Base-by-base conservation (phyloP, 2,888 invertebrate species). In the Apotomis capreana region DNA sequence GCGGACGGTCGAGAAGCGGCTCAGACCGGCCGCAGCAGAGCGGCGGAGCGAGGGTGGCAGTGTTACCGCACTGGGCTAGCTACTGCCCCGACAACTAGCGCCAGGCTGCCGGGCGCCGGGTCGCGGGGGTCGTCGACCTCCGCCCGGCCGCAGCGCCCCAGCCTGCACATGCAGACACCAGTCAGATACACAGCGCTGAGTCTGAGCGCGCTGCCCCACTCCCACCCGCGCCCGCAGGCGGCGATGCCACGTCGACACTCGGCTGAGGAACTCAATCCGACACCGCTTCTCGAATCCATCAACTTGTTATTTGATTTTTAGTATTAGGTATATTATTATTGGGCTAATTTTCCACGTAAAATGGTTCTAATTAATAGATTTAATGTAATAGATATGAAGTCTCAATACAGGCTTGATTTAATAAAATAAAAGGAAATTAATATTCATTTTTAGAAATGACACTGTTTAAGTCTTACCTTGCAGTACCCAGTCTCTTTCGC, bases 401-500 rank as follows among this genome's bases (percentile, higher is more conserved):
- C n/a, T 57, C 15, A 60, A 44, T 49, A 61, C 15, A 46, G 61
- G 49, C 49, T 51, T 37, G 26, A 52, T 49, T 64, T 63, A 68
- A 44, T 67, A 59, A 70, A 71, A 70, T 54, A 60, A 69, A 70
- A 71, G 64, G 68, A 64, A 54, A 68, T 67, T 52, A 68, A 74
- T 37, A 67, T 57, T 69, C 36, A 60, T 54, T 59, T 59, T 26
- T 37, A 44, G 55, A 15, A 74, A 70, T 57, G 67, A 74, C 67
- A 26, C n/a, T 54, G 37, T 12, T 6, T 52, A 51, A 65, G 40
- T 79, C 82, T 87, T 94, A 96, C 96, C 96, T 95, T 96, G 96
- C 82, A 98, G 94, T 78, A 98, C 98, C 97, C 97, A 97, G 91
- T 98, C 98, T 84, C 98, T 94, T 92, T 98, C 98, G 89, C 96